These are phyloP conservation scores for Dendrolimus pini DNA, from an alignment of 2,888 invertebrate genomes.

Conservation along the genomic window DNA sequence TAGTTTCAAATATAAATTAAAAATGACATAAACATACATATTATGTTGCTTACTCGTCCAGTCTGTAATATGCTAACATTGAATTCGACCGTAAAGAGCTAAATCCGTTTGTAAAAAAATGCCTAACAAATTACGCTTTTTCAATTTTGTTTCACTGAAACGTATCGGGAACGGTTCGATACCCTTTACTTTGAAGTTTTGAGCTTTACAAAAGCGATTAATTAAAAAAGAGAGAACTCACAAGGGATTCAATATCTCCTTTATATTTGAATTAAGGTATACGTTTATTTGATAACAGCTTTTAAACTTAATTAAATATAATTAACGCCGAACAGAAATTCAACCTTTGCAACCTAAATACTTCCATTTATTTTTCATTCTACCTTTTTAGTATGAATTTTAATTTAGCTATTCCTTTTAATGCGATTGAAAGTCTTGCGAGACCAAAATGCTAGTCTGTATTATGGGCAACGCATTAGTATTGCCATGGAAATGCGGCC, in stretches of 20 bases:
- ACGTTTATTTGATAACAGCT: background rate
- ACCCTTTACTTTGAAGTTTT: slow-evolving; percentile 41
- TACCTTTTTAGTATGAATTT: no score
- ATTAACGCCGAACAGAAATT: background rate
- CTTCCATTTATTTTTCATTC: no score
- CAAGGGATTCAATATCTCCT: slow-evolving; percentile 35
- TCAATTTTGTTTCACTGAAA: slow-evolving; percentile 25
- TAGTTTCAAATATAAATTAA: no score
- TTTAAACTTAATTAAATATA: background rate
- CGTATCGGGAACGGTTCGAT: slow-evolving; percentile 25
- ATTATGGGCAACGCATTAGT: no score
- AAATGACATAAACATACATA: no score
- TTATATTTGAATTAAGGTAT: slow-evolving; percentile 20
- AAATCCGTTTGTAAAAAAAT: slow-evolving; percentile 15
- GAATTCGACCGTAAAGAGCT: slow-evolving; percentile 12
- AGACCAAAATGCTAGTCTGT: no score
- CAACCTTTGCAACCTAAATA: no score
- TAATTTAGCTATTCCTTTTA: no score
- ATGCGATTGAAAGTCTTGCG: no score
- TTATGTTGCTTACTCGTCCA: no score
- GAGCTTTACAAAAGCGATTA: slow-evolving; percentile 43
- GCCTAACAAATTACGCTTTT: slow-evolving; percentile 20
- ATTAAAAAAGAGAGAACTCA: slow-evolving; percentile 39
- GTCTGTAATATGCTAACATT: no score
- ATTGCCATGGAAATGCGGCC: no score